Evolutionary conservation across 2,888 invertebrate genomes (phyloP).

Genomic region (Lathronympha strigana): DNA sequence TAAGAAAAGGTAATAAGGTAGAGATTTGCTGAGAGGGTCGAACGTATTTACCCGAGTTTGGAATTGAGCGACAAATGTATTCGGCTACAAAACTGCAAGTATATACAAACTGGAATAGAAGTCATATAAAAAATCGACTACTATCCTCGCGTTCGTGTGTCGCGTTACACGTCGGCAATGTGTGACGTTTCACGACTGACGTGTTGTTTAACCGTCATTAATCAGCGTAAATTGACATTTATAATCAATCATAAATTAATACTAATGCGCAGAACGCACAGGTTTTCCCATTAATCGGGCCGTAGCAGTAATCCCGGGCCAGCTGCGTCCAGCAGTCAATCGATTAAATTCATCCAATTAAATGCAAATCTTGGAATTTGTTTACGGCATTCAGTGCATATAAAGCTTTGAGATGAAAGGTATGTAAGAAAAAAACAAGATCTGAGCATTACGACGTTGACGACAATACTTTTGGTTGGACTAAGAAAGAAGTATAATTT

Average conservation of each 20-base stretch:
- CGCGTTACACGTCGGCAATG: neutral
- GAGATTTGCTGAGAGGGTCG: too few species aligned
- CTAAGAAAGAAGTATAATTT: too few species aligned
- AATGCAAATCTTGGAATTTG: slow-evolving; percentile 13
- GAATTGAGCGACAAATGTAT: too few species aligned
- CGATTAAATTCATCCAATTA: slow-evolving; percentile 32
- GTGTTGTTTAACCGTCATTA: slow-evolving; percentile 26
- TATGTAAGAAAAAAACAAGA: neutral
- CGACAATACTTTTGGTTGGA: too few species aligned
- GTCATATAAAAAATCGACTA: too few species aligned
- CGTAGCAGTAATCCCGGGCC: slow-evolving; percentile 35
- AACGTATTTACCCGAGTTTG: too few species aligned
- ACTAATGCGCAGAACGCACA: slow-evolving; percentile 39
- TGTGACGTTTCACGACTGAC: slow-evolving; percentile 12
- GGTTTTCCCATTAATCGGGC: slow-evolving; percentile 40
- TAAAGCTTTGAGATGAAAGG: neutral
- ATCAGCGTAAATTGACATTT: slow-evolving; percentile 40
- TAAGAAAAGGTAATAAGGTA: too few species aligned
- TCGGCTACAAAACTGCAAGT: too few species aligned
- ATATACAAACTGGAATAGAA: too few species aligned
- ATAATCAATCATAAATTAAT: slow-evolving; percentile 42
- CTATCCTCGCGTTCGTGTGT: too few species aligned
- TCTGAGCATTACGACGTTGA: neutral
- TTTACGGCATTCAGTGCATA: slow-evolving; percentile 1
- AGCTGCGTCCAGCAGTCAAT: slow-evolving; percentile 34